These are phyloP conservation scores for Plemyria rubiginata DNA, from an alignment of 2,888 invertebrate species.

Conservation along the genomic window DNA sequence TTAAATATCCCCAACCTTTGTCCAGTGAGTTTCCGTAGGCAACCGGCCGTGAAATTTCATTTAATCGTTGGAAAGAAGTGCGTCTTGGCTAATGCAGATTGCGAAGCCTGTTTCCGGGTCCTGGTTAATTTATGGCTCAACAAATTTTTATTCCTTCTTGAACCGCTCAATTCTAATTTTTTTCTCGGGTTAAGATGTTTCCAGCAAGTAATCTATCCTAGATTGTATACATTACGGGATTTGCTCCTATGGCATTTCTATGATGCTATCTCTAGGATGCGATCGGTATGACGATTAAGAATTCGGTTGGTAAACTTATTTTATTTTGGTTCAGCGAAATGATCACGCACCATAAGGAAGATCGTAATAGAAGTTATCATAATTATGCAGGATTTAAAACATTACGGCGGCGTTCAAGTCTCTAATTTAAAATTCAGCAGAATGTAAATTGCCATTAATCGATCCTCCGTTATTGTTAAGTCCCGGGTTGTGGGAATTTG, in stretches of 20 bases:
- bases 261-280: no score
- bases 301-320: not conserved
- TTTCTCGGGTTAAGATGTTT: slow-evolving; percentile 48
- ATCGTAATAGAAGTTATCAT: slow-evolving; percentile 1
- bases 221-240: no score
- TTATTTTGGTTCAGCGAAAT: not conserved
- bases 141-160: slow-evolving; percentile 80
- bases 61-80: slow-evolving; percentile 81
- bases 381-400: slow-evolving; percentile 22
- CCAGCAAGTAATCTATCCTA: no score
- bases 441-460: slow-evolving; percentile 39
- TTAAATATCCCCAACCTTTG: slow-evolving; percentile 79
- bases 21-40: slow-evolving; percentile 75
- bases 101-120: slow-evolving; percentile 67
- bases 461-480: slow-evolving; percentile 44
- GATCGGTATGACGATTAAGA: slow-evolving; percentile 2
- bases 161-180: slow-evolving; percentile 76
- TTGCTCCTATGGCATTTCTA: no score
- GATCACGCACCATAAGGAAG: slow-evolving; percentile 1
- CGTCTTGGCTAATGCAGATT: slow-evolving; percentile 82
- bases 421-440: slow-evolving; percentile 26
- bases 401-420: slow-evolving; percentile 16
- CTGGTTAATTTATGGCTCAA: slow-evolving; percentile 80
- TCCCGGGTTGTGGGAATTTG: slow-evolving; percentile 46
- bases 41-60: slow-evolving; percentile 81